Percentiles rank a stretch among this genome's conserved stretches.
Evolutionary conservation across 2,113 vertebrate species (phyloP).

Genomic region (Marmota monax): DNA sequence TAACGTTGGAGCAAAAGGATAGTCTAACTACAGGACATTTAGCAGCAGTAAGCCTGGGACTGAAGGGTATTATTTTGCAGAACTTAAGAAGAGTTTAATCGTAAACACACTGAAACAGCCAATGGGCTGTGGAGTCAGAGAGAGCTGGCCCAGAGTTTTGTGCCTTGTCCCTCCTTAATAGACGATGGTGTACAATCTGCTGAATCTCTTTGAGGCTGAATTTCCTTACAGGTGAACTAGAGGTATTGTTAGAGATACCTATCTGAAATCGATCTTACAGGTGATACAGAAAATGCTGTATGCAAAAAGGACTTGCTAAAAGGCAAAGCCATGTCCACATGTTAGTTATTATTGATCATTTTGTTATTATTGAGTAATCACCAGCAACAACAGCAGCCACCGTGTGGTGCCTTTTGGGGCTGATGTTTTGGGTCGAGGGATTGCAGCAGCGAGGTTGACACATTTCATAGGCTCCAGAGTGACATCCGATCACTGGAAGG

Average conservation of each 20-base stretch:
- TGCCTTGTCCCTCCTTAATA: background rate
- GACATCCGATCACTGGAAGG: conserved; percentile 46
- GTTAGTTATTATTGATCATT: conserved; percentile 65
- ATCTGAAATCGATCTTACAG: background rate
- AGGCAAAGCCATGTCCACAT: background rate
- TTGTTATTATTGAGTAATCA: conserved; percentile 54
- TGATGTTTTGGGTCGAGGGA: conserved; percentile 43
- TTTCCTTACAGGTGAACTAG: conserved; percentile 32
- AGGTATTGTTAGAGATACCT: background rate
- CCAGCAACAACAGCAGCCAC: background rate
- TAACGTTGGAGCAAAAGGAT: conserved; percentile 41
- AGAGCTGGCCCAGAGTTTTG: background rate
- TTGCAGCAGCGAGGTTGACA: background rate
- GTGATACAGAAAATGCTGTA: background rate
- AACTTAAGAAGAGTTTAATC: conserved; percentile 61
- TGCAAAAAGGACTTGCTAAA: background rate
- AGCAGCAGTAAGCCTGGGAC: background rate
- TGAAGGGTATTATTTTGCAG: conserved; percentile 46
- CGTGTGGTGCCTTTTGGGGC: background rate
- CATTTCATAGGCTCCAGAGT: conserved; percentile 53
- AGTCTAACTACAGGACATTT: background rate
- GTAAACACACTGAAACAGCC: conserved; percentile 53
- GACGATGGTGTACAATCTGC: background rate
- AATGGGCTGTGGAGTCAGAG: conserved; percentile 10
- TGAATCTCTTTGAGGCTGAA: conserved; percentile 7